These are phyloP conservation scores for Hydrophis major DNA, from an alignment of 2,797 vertebrate genomes.

Conservation along the genomic window DNA sequence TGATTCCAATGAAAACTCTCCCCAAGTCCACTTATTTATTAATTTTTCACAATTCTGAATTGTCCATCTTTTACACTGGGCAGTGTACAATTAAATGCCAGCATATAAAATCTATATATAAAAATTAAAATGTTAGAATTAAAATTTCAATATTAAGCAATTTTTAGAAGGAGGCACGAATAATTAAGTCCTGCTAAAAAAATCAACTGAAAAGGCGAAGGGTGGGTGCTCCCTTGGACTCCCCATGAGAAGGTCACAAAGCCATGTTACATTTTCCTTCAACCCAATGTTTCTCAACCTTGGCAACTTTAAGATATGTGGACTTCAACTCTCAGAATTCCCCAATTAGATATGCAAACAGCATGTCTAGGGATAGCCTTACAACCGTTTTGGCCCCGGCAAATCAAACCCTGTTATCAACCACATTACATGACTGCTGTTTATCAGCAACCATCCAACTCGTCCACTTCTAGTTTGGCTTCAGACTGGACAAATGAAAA, in stretches of 20 bases:
- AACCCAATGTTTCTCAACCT: background rate
- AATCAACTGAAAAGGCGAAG: background rate
- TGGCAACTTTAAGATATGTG: background rate
- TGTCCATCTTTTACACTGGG: background rate
- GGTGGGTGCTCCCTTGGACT: background rate
- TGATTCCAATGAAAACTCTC: background rate
- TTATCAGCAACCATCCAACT: background rate
- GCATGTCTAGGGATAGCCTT: background rate
- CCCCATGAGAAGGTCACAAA: background rate
- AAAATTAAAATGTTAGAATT: background rate
- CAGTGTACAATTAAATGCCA: background rate
- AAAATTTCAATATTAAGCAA: background rate
- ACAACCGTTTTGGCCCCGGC: background rate
- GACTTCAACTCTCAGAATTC: background rate
- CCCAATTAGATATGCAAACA: background rate
- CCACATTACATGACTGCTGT: background rate
- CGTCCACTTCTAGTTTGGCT: background rate
- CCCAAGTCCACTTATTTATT: background rate
- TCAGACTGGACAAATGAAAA: slow-evolving; percentile 3
- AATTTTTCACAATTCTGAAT: background rate
- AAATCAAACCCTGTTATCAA: background rate
- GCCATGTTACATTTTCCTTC: background rate
- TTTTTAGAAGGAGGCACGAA: background rate
- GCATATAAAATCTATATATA: background rate
- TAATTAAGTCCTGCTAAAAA: background rate